Percentiles rank a stretch among this genome's conserved stretches.
These are phyloP conservation scores for Ambastaia sidthimunki DNA, from an alignment of 2,797 vertebrate genomes.

Conservation along the genomic window DNA sequence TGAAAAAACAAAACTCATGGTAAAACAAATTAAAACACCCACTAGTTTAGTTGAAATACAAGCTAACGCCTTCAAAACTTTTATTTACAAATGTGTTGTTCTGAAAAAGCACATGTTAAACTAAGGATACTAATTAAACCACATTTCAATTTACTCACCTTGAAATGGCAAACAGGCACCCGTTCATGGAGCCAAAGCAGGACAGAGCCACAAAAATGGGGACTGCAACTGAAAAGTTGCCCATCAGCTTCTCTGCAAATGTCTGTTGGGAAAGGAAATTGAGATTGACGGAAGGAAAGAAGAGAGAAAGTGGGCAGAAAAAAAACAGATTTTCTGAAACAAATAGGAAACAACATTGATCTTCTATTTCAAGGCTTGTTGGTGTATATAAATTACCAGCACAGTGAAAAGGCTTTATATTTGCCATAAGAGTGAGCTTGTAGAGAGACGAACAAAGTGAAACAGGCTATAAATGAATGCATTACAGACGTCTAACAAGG, in stretches of 20 bases:
- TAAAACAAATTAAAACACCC: slow-evolving; percentile 21
- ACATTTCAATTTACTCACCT: slow-evolving; percentile 77
- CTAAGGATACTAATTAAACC: not conserved
- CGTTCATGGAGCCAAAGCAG: slow-evolving; percentile 96
- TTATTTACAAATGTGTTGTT: not conserved
- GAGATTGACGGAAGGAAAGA: not conserved
- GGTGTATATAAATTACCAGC: slow-evolving; percentile 51
- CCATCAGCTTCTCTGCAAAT: slow-evolving; percentile 88
- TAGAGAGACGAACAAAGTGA: slow-evolving; percentile 16
- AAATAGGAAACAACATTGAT: slow-evolving; percentile 49
- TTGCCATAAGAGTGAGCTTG: slow-evolving; percentile 20
- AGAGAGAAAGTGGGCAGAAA: slow-evolving; percentile 2
- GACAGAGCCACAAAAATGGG: slow-evolving; percentile 93
- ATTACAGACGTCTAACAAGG: slow-evolving; percentile 56
- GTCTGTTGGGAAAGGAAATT: slow-evolving; percentile 75
- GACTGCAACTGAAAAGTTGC: slow-evolving; percentile 87
- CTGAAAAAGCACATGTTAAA: not conserved
- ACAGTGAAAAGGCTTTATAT: slow-evolving; percentile 38
- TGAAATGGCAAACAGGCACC: slow-evolving; percentile 87
- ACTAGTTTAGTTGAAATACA: not conserved
- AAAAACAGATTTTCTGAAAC: slow-evolving; percentile 30
- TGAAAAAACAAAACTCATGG: slow-evolving; percentile 35
- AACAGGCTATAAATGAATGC: slow-evolving; percentile 49
- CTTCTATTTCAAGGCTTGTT: slow-evolving; percentile 40
- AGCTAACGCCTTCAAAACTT: not conserved